Evolutionary conservation across 2,113 vertebrate genomes (phyloP).

Genomic region (Sakesphorus luctuosus): DNA sequence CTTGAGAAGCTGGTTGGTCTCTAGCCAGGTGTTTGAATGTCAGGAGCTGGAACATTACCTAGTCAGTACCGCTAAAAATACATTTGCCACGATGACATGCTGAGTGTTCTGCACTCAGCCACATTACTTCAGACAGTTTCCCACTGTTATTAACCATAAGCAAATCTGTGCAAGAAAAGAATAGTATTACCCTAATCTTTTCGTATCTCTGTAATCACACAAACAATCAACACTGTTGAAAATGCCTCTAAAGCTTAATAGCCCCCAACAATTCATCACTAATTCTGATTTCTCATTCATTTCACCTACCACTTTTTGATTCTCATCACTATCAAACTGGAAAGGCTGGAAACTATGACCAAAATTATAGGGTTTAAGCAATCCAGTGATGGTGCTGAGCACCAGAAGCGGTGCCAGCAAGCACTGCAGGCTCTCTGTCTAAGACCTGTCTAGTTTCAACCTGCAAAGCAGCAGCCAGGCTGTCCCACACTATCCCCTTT

Average conservation of each 20-base stretch:
- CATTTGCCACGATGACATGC: background rate
- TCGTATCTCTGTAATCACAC: background rate
- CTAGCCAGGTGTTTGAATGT: background rate
- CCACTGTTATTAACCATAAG: background rate
- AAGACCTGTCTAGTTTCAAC: background rate
- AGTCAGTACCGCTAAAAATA: background rate
- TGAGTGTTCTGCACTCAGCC: background rate
- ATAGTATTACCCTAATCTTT: rapidly evolving
- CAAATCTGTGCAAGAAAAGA: background rate
- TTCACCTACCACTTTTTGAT: background rate
- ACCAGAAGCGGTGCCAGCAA: background rate
- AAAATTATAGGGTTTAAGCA: background rate
- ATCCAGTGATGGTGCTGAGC: background rate
- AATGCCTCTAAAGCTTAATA: background rate
- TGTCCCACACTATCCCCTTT: background rate
- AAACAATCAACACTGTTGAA: background rate
- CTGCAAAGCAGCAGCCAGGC: background rate
- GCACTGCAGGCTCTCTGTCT: background rate
- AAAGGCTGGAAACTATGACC: background rate
- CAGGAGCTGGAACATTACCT: background rate
- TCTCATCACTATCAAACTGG: background rate
- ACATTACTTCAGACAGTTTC: background rate
- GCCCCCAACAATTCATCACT: background rate
- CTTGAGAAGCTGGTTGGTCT: background rate
- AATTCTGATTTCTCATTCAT: background rate